A percentile compares a stretch with the other conserved stretches of the same genome.
These are phyloP conservation scores for Ascaphus truei DNA, from an alignment of 2,113 vertebrate species.

Conservation along the genomic window DNA sequence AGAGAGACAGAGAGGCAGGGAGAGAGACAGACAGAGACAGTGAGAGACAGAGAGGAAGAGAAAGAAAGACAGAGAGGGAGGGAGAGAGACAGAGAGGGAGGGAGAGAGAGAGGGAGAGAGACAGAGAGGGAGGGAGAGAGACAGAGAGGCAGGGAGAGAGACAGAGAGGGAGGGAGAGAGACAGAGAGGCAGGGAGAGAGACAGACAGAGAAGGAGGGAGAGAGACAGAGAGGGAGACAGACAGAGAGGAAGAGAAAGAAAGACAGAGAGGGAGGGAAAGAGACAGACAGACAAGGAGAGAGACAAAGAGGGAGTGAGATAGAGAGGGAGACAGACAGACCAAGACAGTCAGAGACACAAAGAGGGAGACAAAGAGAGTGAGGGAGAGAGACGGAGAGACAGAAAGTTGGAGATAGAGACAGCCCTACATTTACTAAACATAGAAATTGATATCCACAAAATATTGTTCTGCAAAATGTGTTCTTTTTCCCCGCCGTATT, in stretches of 20 bases:
- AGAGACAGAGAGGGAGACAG: neutral
- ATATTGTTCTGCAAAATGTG: too few relatives aligned
- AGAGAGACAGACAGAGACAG: too few relatives aligned
- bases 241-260: too few relatives aligned
- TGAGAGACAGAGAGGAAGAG: neutral
- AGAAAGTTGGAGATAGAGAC: fast-evolving
- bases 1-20: too few relatives aligned
- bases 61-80: neutral
- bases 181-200: neutral
- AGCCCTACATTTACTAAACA: too few relatives aligned
- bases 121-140: neutral
- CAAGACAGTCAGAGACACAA: neutral
- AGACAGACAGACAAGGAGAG: too few relatives aligned
- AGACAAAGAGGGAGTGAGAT: neutral
- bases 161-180: neutral
- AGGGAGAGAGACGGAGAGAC: fast-evolving
- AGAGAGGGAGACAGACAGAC: neutral
- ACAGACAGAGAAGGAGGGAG: neutral
- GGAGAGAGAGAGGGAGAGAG: neutral
- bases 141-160: too few relatives aligned
- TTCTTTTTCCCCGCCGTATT: too few relatives aligned
- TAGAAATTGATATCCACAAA: too few relatives aligned
- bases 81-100: neutral
- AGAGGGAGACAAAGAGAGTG: neutral
- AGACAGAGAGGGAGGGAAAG: neutral